Conservation (phyloP, 2,888 invertebrate species). For the Leucania comma region DNA sequence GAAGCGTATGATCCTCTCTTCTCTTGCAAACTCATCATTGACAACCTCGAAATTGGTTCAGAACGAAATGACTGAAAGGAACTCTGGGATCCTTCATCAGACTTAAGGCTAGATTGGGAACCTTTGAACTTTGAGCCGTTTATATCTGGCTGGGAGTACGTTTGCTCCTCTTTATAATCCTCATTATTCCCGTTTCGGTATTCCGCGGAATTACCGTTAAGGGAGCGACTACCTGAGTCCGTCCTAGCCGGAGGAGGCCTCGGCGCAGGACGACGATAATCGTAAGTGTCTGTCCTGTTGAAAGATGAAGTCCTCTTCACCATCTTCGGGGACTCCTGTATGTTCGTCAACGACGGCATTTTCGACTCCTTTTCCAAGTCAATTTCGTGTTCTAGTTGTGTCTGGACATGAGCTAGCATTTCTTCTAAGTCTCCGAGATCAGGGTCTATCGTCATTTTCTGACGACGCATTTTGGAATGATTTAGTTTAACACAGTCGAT, state of each 20-base stretch:
- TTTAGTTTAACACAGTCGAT: conserved; percentile 59
- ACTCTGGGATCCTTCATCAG: conserved; percentile 81
- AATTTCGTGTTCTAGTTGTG: conserved; percentile 86
- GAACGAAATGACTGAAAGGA: conserved; percentile 85
- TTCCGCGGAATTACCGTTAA: conserved; percentile 58
- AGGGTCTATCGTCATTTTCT: conserved; percentile 83
- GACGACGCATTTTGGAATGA: conserved; percentile 78
- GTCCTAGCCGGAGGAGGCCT: conserved; percentile 71
- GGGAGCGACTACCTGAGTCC: conserved; percentile 55
- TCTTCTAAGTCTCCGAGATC: conserved; percentile 88
- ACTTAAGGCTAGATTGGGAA: conserved; percentile 79
- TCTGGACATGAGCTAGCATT: conserved; percentile 88
- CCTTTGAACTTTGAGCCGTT: conserved; percentile 74
- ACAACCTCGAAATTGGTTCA: conserved; percentile 80
- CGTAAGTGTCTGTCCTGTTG: conserved; percentile 75
- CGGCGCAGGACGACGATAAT: conserved; percentile 72
- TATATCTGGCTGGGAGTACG: conserved; percentile 72
- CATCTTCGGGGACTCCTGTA: conserved; percentile 85
- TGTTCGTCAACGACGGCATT: conserved; percentile 80
- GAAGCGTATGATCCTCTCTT: conserved; percentile 76
- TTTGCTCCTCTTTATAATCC: conserved; percentile 70
- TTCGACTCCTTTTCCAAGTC: conserved; percentile 83
- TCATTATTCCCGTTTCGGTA: conserved; percentile 70
- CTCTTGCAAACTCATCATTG: conserved; percentile 81
- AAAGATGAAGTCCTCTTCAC: conserved; percentile 78